These are phyloP conservation scores for Metalampra italica DNA, from an alignment of 2,888 invertebrate species.

Conservation along the genomic window DNA sequence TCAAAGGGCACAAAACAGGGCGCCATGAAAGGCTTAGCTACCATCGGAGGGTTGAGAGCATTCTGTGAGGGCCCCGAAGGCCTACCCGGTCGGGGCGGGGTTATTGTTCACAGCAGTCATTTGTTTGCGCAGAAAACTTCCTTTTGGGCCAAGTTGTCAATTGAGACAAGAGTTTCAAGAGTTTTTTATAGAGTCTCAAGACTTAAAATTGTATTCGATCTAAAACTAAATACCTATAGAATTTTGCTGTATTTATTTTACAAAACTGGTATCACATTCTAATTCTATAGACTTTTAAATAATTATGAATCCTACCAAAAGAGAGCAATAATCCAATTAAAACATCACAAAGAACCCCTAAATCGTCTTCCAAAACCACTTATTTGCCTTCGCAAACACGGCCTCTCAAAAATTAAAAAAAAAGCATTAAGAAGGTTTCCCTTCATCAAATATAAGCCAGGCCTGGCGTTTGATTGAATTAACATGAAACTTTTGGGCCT, in stretches of 20 bases:
- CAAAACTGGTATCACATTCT: no score
- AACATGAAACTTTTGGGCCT: slow-evolving; percentile 63
- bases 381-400: background rate
- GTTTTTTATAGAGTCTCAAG: no score
- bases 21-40: background rate
- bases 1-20: slow-evolving; percentile 2
- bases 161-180: no score
- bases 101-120: background rate
- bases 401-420: slow-evolving; percentile 28
- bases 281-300: no score
- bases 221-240: no score
- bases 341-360: background rate
- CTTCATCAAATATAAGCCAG: slow-evolving; percentile 68
- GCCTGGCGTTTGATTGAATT: slow-evolving; percentile 67
- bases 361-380: background rate
- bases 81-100: background rate
- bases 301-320: no score
- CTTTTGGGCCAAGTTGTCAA: background rate
- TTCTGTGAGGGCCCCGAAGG: background rate
- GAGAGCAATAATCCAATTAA: no score
- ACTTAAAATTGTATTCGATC: no score
- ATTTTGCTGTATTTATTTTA: no score
- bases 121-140: background rate
- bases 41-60: background rate
- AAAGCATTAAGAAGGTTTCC: slow-evolving; percentile 38